These are phyloP conservation scores for Rhinogobio ventralis DNA, from an alignment of 2,797 vertebrate genomes.

Conservation along the genomic window DNA sequence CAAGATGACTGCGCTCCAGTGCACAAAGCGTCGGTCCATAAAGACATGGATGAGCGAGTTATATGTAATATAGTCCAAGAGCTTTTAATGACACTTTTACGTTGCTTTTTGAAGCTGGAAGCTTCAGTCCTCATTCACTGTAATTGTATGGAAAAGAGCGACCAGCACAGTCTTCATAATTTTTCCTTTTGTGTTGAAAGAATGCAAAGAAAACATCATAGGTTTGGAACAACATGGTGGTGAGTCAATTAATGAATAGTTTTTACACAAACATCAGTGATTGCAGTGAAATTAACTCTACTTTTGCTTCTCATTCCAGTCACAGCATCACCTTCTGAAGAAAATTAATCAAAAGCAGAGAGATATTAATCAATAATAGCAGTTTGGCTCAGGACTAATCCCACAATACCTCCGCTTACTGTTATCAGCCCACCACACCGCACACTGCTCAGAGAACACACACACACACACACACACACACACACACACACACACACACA, in stretches of 20 bases:
- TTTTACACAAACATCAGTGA: neutral
- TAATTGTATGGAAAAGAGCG: neutral
- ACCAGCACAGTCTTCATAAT: too few species aligned
- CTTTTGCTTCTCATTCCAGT: constrained; percentile 8
- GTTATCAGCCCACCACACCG: constrained; percentile 22
- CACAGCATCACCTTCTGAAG: neutral
- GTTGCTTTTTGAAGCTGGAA: too few species aligned
- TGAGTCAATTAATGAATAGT: neutral
- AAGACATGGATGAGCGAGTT: too few species aligned
- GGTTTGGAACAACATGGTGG: neutral
- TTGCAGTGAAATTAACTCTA: neutral
- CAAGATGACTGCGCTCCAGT: too few species aligned
- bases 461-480: too few species aligned
- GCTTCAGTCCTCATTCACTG: neutral
- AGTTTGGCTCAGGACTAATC: constrained; percentile 13
- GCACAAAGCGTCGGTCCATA: too few species aligned
- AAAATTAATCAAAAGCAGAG: constrained; percentile 45
- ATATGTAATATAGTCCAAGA: too few species aligned
- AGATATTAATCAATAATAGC: constrained; percentile 45
- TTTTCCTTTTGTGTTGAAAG: neutral
- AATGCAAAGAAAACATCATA: neutral
- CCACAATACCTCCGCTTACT: constrained; percentile 11
- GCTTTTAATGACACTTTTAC: neutral
- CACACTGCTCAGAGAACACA: neutral
- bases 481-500: too few species aligned